Base-by-base conservation (phyloP, 2,797 vertebrate genomes). In the Hydrolagus colliei region DNA sequence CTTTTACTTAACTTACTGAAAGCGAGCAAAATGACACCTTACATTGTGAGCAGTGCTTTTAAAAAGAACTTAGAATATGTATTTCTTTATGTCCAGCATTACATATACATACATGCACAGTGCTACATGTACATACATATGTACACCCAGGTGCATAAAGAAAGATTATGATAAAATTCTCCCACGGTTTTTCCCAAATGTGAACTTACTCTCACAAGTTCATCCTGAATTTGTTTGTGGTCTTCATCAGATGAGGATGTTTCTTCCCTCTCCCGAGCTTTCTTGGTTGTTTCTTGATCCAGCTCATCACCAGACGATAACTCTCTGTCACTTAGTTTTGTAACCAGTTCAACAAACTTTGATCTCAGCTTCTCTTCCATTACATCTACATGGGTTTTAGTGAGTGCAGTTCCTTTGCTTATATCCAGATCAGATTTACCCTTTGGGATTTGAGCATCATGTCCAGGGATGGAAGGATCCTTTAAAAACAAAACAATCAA, bases 281-380 rank as follows among this genome's bases (percentile, higher is more conserved):
- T 91, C 0, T 86, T 88, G 89, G 87, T 91, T 86, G 89, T 79
- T 73, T 94, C 93, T 0, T 89, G 91, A 59, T 92, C 92, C 73
- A 92, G 92, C 0, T 95, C 96, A n/a, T 98, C 96, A 63, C 95
- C 95, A 0, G 96, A 96, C 4, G 96, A 96, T 11, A 91, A 92
- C 86, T 96, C 96, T 88, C 93, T 96, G 89, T 96, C 95, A 76
- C 93, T 94, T 90, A 94, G 93, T 73, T 93, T 93, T 88, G 91
- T 91, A 87, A 94, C 93, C 76, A 96, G 88, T 88, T 95, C 92
- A 52, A 92, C 93, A 84, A 96, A 89, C 89, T 93, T 94, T 87
- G 91, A 94, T 85, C 91, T 94, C 27, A 93, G 90, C 65, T 95
- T 93, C 87, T 95, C 92, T 85, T 96, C 95, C 2, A 91, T 85